Conservation (phyloP, 2,113 vertebrate genomes). For the Ictidomys tridecemlineatus region DNA sequence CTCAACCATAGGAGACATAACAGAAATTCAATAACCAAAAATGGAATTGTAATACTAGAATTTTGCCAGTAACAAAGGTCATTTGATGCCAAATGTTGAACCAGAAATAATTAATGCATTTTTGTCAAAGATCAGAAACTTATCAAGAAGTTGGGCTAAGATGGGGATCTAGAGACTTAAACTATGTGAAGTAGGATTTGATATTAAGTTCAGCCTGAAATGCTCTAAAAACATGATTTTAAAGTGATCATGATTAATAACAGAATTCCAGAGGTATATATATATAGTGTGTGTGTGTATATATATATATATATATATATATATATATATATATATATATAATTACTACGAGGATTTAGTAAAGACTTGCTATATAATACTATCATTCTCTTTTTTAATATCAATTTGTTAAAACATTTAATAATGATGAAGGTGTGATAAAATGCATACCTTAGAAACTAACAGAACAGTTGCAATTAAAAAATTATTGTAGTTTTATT, state of each 20-base stretch:
- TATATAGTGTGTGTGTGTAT: too few species aligned
- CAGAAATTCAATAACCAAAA: conserved; percentile 35
- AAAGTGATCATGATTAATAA: neutral
- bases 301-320: neutral
- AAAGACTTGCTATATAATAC: conserved; percentile 1
- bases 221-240: conserved; percentile 25
- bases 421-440: neutral
- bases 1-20: conserved; percentile 4
- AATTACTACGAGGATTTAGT: neutral
- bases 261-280: neutral
- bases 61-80: neutral
- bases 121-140: conserved; percentile 32
- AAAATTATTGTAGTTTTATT: neutral
- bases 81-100: conserved; percentile 8
- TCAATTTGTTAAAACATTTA: conserved; percentile 25
- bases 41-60: neutral
- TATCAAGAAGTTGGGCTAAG: neutral
- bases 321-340: neutral
- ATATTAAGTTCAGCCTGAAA: conserved; percentile 22
- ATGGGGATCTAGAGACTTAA: neutral
- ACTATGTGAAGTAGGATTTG: neutral
- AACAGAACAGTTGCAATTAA: neutral
- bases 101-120: neutral
- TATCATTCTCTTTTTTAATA: neutral
- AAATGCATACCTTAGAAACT: neutral